Evolutionary conservation across 37 sponge, comb jelly and placozoan genomes (phyloP).

Genomic region (Tethya wilhelma): DNA sequence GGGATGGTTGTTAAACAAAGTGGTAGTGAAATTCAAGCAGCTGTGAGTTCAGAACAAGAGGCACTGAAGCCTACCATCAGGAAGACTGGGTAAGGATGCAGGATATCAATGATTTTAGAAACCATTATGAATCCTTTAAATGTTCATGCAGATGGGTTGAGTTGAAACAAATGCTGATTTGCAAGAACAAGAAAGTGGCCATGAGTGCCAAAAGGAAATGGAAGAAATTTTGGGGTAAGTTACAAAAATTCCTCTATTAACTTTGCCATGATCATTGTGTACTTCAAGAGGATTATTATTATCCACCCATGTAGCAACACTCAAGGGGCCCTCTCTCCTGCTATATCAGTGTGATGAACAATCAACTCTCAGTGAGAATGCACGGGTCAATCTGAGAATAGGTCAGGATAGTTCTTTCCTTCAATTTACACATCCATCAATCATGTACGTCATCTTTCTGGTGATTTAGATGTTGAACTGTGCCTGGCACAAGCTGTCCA

Average conservation of each 20-base stretch:
- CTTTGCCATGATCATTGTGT: neutral
- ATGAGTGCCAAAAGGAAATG: slow-evolving; percentile 58
- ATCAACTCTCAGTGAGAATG: neutral
- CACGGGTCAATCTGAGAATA: slow-evolving; percentile 21
- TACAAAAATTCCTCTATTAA: neutral
- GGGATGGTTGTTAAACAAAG: too few species aligned
- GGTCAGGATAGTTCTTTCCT: too few species aligned
- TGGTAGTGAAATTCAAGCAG: too few species aligned
- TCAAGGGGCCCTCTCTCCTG: slow-evolving; percentile 38
- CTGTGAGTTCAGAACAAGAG: too few species aligned
- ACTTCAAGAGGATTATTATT: neutral
- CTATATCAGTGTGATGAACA: slow-evolving; percentile 48
- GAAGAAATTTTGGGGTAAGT: slow-evolving; percentile 70
- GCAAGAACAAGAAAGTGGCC: slow-evolving; percentile 63
- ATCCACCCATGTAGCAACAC: neutral
- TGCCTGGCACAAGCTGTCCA: slow-evolving; percentile 60
- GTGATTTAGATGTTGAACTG: slow-evolving; percentile 30
- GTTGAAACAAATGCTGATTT: slow-evolving; percentile 41
- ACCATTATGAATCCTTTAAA: too few species aligned
- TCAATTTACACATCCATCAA: too few species aligned
- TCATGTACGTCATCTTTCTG: neutral
- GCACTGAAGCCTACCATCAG: neutral
- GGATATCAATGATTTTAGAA: too few species aligned
- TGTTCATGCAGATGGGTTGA: slow-evolving; percentile 49
- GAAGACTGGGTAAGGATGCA: neutral